Evolutionary conservation across 2,113 vertebrate genomes (phyloP).

Genomic region (Aspiorhynchus laticeps): DNA sequence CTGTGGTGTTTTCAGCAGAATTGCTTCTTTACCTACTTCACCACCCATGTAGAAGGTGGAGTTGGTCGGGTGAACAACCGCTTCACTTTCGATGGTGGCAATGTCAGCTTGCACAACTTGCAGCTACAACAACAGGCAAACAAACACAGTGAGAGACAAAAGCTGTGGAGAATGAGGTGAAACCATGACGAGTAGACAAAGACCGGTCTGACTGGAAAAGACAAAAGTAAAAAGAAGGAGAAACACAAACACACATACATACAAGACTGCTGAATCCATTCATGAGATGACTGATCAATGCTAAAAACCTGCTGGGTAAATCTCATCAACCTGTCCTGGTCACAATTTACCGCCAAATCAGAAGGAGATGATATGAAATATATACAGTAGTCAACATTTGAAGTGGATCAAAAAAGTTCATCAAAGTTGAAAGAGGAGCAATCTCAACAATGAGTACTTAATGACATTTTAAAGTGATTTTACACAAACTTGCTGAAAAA

Average conservation of each 20-base stretch:
- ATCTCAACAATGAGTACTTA: too few species aligned
- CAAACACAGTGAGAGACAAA: constrained; percentile 7
- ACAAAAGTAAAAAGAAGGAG: constrained; percentile 81
- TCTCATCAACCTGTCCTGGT: not conserved
- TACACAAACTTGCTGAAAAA: too few species aligned
- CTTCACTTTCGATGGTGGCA: constrained; percentile 97
- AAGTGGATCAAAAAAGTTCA: too few species aligned
- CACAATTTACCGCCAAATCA: not conserved
- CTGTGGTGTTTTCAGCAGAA: constrained; percentile 69
- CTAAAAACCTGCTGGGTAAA: not conserved
- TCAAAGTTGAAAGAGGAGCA: too few species aligned
- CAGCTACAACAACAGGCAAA: constrained; percentile 83
- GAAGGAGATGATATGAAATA: too few species aligned
- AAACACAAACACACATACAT: constrained; percentile 41
- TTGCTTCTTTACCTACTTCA: constrained; percentile 99
- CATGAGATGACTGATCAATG: not conserved
- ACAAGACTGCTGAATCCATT: constrained; percentile 71
- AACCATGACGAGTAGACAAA: not conserved
- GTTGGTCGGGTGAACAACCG: constrained; percentile 99
- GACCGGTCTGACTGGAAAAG: not conserved
- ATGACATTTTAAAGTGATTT: too few species aligned
- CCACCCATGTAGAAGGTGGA: constrained; percentile 97
- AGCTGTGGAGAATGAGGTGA: not conserved
- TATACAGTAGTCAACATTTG: too few species aligned
- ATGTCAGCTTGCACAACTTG: constrained; percentile 99